phyloP scores from a whole-genome alignment of 2,797 vertebrate genomes.

The Myotis pilosus region DNA sequence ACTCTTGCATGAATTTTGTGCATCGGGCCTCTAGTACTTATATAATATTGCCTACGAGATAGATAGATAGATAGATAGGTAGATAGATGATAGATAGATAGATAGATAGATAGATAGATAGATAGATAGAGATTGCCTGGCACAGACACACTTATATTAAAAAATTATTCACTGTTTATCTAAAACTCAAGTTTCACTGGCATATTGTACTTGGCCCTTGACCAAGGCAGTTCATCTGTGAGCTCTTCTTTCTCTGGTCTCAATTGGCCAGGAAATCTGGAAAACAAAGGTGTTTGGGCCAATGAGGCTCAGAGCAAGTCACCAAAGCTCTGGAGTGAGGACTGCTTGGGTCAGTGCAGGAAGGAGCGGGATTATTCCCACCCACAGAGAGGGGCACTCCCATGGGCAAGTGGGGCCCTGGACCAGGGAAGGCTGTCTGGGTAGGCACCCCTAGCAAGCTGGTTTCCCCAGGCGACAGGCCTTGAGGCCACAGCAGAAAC shows the following conservation, averaged over 20 bases:
- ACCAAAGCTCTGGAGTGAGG: not conserved
- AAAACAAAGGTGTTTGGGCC: not conserved
- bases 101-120: not conserved
- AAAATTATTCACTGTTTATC: not conserved
- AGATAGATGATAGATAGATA: not conserved
- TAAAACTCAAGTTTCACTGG: constrained; percentile 7
- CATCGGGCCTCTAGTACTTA: not conserved
- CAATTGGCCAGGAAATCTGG: not conserved
- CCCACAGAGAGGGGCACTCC: not conserved
- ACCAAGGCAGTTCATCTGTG: not conserved
- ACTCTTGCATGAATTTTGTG: too few relatives aligned
- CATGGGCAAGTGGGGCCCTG: not conserved
- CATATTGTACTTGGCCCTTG: not conserved
- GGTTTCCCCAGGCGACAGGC: not conserved
- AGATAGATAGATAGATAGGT: not conserved
- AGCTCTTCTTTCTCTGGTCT: not conserved
- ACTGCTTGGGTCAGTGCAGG: not conserved
- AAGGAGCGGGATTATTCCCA: not conserved
- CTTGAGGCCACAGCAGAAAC: not conserved
- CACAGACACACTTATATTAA: not conserved
- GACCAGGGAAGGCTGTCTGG: not conserved
- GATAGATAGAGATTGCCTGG: not conserved
- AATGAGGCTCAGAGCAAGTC: not conserved
- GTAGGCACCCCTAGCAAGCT: not conserved
- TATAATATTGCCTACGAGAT: not conserved